Evolutionary conservation across 2,113 vertebrate genomes (phyloP), one percentile per base, ranked within the genome.

Genomic region (Platichthys stellatus): DNA sequence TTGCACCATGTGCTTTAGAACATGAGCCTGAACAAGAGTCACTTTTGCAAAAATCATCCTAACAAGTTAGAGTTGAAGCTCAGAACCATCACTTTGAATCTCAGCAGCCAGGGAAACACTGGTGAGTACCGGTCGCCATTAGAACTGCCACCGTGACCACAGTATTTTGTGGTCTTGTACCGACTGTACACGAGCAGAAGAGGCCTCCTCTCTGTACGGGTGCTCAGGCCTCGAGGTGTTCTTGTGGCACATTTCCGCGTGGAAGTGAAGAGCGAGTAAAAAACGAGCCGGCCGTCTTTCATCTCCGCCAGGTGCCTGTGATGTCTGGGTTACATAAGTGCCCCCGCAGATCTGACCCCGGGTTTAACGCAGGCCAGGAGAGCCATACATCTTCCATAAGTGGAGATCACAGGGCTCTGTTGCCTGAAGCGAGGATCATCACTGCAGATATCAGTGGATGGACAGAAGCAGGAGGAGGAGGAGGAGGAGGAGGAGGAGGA

Each of bases 281-380:
- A 90, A 78, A 83, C 14, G 84, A 92, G 72, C 70, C 20, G 20
- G 38, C 11, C 1, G 5, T 56, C 85, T 83, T 90, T 92, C 72
- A 85, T 89, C 88, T 87, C 77, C 5, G 43, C 80, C 89, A 88
- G 89, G 86, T 88, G 87, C 78, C 66, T 78, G 78, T 81, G 78
- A 70, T 77, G 83, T 77, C 72, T 72, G 69, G 24, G 53, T 90
- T 90, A 70, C 83, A 74, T 49, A 81, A 88, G 78, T 5, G 47
- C 45, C 84, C 84, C 78, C 11, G 72, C 75, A 78, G 87, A 67
- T 62, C 65, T 73, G 78, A 77, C 82, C 80, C 49, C 57, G 11
- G 68, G 63, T 72, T 84, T 61, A 61, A 67, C 74, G 72, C 68
- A 66, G 74, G 76, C 56, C 75, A 68, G 56, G 65, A 63, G 28